Conservation (phyloP, 1,140 invertebrate genomes). For the Melitaea cinxia region DNA sequence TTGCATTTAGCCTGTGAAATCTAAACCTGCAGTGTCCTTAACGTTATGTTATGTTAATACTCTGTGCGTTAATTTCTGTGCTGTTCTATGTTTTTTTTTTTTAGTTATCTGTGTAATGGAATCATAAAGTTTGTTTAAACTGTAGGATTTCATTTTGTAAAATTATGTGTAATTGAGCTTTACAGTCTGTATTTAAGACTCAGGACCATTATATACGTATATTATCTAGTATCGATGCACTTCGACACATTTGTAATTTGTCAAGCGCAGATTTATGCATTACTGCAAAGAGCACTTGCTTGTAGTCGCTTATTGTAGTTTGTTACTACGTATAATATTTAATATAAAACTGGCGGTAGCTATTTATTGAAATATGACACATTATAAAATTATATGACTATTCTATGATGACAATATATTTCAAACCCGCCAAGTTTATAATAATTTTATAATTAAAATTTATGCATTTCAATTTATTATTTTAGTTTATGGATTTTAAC, state of each 20-base stretch:
- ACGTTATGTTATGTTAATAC: conserved; percentile 64
- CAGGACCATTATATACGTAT: conserved; percentile 73
- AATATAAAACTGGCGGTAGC: not conserved
- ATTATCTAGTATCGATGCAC: conserved; percentile 63
- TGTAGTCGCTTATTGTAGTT: conserved; percentile 66
- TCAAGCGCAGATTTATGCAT: conserved; percentile 53
- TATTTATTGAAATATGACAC: conserved; percentile 4
- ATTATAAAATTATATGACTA: not conserved
- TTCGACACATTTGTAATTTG: conserved; percentile 54
- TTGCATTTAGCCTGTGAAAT: conserved; percentile 64
- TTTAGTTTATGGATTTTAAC: conserved; percentile 1
- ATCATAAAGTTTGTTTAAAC: conserved; percentile 44
- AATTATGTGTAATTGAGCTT: conserved; percentile 70
- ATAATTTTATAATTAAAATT: conserved; percentile 12
- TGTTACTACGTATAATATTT: conserved; percentile 35
- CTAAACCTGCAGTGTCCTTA: conserved; percentile 68
- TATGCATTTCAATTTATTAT: conserved; percentile 4
- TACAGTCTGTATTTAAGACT: conserved; percentile 68
- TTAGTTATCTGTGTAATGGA: conserved; percentile 63
- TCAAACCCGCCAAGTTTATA: conserved; percentile 3
- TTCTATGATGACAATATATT: not conserved
- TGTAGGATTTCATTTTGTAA: conserved; percentile 54
- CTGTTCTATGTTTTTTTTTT: conserved; percentile 71
- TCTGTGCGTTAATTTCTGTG: conserved; percentile 70
- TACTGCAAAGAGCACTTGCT: conserved; percentile 64